Percentiles rank a stretch among this genome's conserved stretches.
Conservation (phyloP, 2,797 vertebrate genomes). For the Gymnocypris eckloni region DNA sequence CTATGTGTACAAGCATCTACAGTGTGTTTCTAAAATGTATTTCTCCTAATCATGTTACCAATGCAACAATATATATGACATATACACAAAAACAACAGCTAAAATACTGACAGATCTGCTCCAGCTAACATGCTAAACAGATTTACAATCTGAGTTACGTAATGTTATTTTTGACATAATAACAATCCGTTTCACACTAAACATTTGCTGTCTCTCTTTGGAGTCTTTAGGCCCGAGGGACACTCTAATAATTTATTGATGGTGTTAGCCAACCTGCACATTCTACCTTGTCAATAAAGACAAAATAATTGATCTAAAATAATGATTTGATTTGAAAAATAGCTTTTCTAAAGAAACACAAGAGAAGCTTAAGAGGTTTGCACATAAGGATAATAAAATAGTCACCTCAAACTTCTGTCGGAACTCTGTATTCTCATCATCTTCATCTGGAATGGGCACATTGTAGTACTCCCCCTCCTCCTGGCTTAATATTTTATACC, state of each 20-base stretch:
- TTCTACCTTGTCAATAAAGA: neutral
- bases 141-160: neutral
- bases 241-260: slow-evolving; percentile 7
- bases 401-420: slow-evolving; percentile 97
- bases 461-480: slow-evolving; percentile 99
- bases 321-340: neutral
- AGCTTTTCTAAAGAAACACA: neutral
- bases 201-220: neutral
- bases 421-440: slow-evolving; percentile 90
- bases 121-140: neutral
- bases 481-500: slow-evolving; percentile 95
- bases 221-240: neutral
- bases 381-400: neutral
- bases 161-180: neutral
- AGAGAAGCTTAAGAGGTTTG: neutral
- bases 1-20: neutral
- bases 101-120: neutral
- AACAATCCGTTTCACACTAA: neutral
- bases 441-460: slow-evolving; percentile 94
- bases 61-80: neutral
- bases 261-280: neutral
- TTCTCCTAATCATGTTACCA: neutral
- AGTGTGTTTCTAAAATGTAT: neutral
- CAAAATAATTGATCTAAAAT: neutral
- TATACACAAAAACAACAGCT: slow-evolving; percentile 1